Base-by-base conservation (phyloP, 2,888 invertebrate genomes). In the Diloba caeruleocephala region DNA sequence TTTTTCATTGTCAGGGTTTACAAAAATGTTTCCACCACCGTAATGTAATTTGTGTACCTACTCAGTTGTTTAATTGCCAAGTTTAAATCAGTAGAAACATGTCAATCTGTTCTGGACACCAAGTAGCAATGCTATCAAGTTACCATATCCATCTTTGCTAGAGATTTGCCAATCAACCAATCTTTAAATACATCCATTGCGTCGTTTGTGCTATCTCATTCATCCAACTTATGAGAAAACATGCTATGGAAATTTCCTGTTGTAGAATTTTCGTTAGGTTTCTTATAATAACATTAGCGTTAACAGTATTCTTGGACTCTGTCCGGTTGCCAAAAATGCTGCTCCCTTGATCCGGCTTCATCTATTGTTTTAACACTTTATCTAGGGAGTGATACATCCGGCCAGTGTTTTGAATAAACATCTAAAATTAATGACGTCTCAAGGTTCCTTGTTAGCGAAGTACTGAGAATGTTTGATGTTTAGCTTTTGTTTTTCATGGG, bases 321-420 rank as follows among this genome's bases (percentile, higher is more conserved):
- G 83, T 73, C 32, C 45, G 17, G 53, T 62, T 82, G 90, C 90
- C 90, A 91, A 87, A 65, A 81, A 69, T 69, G 54, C 76, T 45
- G 21, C 37, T 84, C 76, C 81, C 84, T 85, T 86, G 82, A 82
- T 81, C 67, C 73, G 69, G 51, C 67, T 71, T 54, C 73, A 79
- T 71, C 67, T 77, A 78, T 81, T 83, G 81, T 81, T 85, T 84
- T 80, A 79, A 74, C 37, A 60, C 39, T 48, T 58, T 56, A 42
- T 60, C 76, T 72, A 76, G 71, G 67, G 58, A 71, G 51, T 36
- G 45, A 23, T 69, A 64, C 59, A 76, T 81, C 78, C 78, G 79
- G 70, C 63, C 41, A 44, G 37, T 54, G 25, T 66, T 68, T 69
- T 63, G 33, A 51, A 50, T 70, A 58, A 56, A 65, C 45, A 58